Base-by-base conservation (phyloP, 2,113 vertebrate genomes). In the Gobius niger region DNA sequence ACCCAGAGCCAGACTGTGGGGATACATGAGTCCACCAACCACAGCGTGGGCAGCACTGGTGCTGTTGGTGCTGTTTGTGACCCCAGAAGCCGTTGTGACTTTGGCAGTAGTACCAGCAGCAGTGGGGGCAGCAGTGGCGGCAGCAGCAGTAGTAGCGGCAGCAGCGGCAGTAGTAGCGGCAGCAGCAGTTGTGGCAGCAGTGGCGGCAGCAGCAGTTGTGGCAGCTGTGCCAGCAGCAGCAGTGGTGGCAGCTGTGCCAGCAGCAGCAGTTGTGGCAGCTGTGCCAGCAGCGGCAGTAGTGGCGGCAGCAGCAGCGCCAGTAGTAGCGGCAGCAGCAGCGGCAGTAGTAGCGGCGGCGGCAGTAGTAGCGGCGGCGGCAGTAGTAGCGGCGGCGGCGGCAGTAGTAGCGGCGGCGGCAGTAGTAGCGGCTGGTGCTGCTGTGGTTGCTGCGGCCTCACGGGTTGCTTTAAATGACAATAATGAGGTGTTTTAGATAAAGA, bases 371-470 rank as follows among this genome's bases (percentile, higher is more conserved):
- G 12, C 2, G 3, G 54, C 19, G 0, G 61, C 7, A 6, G 15
- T 16, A 0, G 3, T 7, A n/a, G 16, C 0, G 0, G 54, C 5
- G 0, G 34, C 40, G 0, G 46, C 19, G 0, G 65, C n/a, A n/a
- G n/a, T n/a, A 34, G 24, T 4, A 34, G 24, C 24, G 3, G 24
- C 24, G 5, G 24, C 24, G 3, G 24, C 1, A 34, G 24, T 34
- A 34, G 24, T 34, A 34, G 1, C 2, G 24, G 24, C 24, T 4
- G 24, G 24, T 34, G 24, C 24, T 34, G 24, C 24, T 34, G 24
- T 34, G 24, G 24, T 34, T 34, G 24, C 2, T 34, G 1, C 2
- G 5, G 24, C 24, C 24, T 34, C 3, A 34, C 24, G 3, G 24
- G 24, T 4, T 34, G 24, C 24, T 34, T 34, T 34, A 34, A 34